A percentile compares a stretch with the other conserved stretches of the same genome.
Evolutionary conservation across 1,140 invertebrate species (phyloP).

Genomic region (Eumeta japonica): DNA sequence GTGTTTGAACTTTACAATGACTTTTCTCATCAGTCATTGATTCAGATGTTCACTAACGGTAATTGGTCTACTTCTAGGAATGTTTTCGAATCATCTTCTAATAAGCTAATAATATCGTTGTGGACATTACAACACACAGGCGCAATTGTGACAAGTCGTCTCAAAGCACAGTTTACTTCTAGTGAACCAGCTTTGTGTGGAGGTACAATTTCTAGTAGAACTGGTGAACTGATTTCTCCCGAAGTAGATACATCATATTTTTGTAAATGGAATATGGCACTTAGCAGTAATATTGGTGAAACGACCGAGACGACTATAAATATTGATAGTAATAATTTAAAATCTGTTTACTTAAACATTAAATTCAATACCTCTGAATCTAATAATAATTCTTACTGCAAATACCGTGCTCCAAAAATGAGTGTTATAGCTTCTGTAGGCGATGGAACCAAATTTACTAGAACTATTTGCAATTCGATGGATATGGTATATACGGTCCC

Average conservation of each 20-base stretch:
- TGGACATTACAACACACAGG: slow-evolving; percentile 55
- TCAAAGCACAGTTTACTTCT: slow-evolving; percentile 63
- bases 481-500: slow-evolving; percentile 10
- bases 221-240: slow-evolving; percentile 27
- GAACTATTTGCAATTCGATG: slow-evolving; percentile 35
- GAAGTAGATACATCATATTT: slow-evolving; percentile 23
- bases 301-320: slow-evolving; percentile 2
- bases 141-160: slow-evolving; percentile 58
- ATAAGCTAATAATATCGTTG: slow-evolving; percentile 64
- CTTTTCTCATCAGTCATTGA: slow-evolving; percentile 28
- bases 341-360: slow-evolving; percentile 6
- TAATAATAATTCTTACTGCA: slow-evolving; percentile 22
- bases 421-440: slow-evolving; percentile 15
- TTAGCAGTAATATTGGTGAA: too few relatives aligned
- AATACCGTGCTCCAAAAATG: slow-evolving; percentile 24
- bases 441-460: slow-evolving; percentile 11
- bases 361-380: slow-evolving; percentile 21
- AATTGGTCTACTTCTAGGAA: slow-evolving; percentile 17
- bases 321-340: too few relatives aligned
- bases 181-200: slow-evolving; percentile 52
- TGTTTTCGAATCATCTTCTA: slow-evolving; percentile 62
- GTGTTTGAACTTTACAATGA: slow-evolving; percentile 47
- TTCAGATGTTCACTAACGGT: slow-evolving; percentile 22
- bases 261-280: slow-evolving; percentile 42
- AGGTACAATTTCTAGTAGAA: slow-evolving; percentile 21